phyloP scores from a whole-genome alignment of 2,888 invertebrate species.

The Drosophila atripex region DNA sequence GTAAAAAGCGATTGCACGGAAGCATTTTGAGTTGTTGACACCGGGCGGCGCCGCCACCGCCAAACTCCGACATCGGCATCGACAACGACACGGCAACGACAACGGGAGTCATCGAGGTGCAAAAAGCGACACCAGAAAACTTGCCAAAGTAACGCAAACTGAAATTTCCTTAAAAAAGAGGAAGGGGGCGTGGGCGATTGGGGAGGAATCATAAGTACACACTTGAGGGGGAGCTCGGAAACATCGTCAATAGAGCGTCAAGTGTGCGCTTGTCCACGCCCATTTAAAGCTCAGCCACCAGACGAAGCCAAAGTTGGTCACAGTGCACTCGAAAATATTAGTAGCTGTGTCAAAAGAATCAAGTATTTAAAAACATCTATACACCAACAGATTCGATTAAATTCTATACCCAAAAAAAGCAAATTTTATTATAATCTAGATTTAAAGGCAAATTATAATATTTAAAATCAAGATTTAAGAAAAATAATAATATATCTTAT shows the following conservation, averaged over 20 bases:
- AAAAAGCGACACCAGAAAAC: slow-evolving; percentile 68
- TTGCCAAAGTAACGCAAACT: slow-evolving; percentile 62
- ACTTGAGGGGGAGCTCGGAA: slow-evolving; percentile 56
- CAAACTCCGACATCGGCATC: slow-evolving; percentile 35
- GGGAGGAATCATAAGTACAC: slow-evolving; percentile 66
- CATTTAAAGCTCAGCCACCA: slow-evolving; percentile 58
- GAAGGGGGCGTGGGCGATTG: slow-evolving; percentile 12
- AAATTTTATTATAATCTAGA: no score
- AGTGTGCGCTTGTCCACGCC: slow-evolving; percentile 70
- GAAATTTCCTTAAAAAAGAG: slow-evolving; percentile 35
- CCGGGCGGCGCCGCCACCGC: slow-evolving; percentile 46
- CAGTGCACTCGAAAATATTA: slow-evolving; percentile 8
- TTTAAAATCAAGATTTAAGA: no score
- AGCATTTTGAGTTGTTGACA: slow-evolving; percentile 79
- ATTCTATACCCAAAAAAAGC: no score
- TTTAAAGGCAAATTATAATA: no score
- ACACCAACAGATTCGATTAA: no score
- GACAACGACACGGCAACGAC: slow-evolving; percentile 45
- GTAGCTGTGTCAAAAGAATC: background rate
- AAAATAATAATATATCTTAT: no score
- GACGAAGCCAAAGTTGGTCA: slow-evolving; percentile 12
- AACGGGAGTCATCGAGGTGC: slow-evolving; percentile 68
- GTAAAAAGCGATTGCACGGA: slow-evolving; percentile 81
- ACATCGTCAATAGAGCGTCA: slow-evolving; percentile 67
- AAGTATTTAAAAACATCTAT: no score